Evolutionary conservation across 1,140 invertebrate genomes (phyloP), one percentile per base, ranked within the genome.

Genomic region (Drosophila quadrilineata): DNA sequence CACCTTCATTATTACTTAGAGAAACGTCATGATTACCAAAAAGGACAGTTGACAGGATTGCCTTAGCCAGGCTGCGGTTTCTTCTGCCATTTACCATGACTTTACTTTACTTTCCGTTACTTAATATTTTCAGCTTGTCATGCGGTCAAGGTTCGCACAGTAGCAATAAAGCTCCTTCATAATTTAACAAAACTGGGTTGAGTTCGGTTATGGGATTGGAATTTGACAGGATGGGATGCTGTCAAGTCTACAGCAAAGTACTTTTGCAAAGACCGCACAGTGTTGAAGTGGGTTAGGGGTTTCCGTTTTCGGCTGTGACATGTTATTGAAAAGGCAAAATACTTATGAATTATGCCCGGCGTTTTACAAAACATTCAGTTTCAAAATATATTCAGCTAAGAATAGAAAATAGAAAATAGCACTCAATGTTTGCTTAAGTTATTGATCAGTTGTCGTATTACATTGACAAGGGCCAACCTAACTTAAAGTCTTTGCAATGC

Each of bases 101-200:
- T 71, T 63, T 59, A 75, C n/a, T n/a, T n/a, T n/a, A n/a, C n/a
- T n/a, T n/a, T n/a, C n/a, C n/a, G n/a, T n/a, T n/a, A n/a, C 68
- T 65, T 59, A 67, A 62, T 40, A 48, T 62, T 84, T 84, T 70
- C 53, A 75, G 71, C 75, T 80, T 68, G 69, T 77, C 69, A 79
- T 70, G 70, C 71, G 79, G 79, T 75, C 79, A 84, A 79, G 79
- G 70, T 62, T 71, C 48, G 49, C 50, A 33, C 41, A 59, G n/a
- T n/a, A n/a, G 69, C 53, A 72, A 76, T 76, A 63, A 69, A 64
- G 79, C 21, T 62, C 59, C 62, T 80, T 65, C 70, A 80, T 76
- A 84, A 69, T 80, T 76, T 66, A 76, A 49, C 35, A 43, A 43
- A 43, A 22, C 14, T 22, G 40, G 16, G 43, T 49, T 68, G 65